Base-by-base conservation (phyloP, 2,113 vertebrate species). In the Esox niger region DNA sequence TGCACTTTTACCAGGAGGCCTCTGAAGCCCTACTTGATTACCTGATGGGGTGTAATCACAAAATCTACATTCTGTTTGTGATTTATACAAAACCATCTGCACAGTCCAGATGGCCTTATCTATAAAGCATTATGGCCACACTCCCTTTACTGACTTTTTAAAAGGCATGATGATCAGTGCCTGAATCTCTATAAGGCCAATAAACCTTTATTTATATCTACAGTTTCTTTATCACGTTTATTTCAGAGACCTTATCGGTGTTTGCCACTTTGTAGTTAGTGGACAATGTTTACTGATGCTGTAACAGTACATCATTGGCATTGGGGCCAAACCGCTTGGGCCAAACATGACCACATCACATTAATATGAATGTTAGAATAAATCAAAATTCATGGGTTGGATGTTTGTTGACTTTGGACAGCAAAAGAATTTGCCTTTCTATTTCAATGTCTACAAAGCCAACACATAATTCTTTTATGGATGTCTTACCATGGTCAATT, bases 111-210 rank as follows among this genome's bases (percentile, higher is more conserved):
- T 47, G 62, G 69, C 43, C 62, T 1, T 15, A 31, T 43, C 57
- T 69, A 23, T 29, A 26, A 46, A 29, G 25, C 23, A 75, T 81
- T 46, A 23, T 62, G 31, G 60, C 52, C 49, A 8, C 20, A 52
- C 66, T 59, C 30, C 31, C 27, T 56, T 56, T 33, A 23, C 58
- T 62, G 25, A 8, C 55, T 54, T 33, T 71, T 73, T 64, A 32
- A n/a, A 58, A 60, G 29, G 46, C n/a, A 57, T 67, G 49, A 77
- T 75, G 70, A 84, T 79, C 66, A 52, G 64, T 26, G 55, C 27
- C 54, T 30, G 56, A 63, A 77, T 64, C 72, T 21, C 55, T 52
- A 78, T 55, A 58, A 74, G 52, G 54, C 56, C 69, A 74, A 66
- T 57, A 57, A 58, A 17, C 7, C 66, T 13, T 30, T 63, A 73